Base-by-base conservation (phyloP, 1,140 invertebrate species). In the Chrysopa pallens region DNA sequence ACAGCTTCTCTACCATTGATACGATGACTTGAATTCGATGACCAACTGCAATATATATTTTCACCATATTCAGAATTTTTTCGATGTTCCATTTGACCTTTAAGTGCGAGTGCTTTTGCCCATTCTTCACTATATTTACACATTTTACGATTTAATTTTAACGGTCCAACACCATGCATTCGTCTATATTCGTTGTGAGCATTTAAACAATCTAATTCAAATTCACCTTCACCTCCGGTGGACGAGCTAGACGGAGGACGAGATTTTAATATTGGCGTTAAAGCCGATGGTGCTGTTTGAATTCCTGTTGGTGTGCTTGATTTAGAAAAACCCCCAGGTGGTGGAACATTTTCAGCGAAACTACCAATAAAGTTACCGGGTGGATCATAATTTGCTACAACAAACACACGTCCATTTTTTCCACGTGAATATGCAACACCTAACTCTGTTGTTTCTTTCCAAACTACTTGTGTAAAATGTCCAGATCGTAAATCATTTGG, bases 81-180 rank as follows among this genome's bases (percentile, higher is more conserved):
- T 28, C 84, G 76, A 56, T 92, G 88, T 47, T 81, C 68, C 50
- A 89, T 68, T 40, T 61, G 64, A 33, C 79, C 76, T 44, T 63
- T 75, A 28, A 69, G 64, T 1, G 77, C 78, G 15, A 91, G 55
- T 41, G 73, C 65, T 45, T 81, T 77, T 0, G 85, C 86, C 85
- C 86, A 90, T 56, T 84, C 79, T 61, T 88, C 77, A 50, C 83
- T 72, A 49, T 76, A 76, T 54, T 76, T 77, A 52, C 73, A 74
- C 15, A 84, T 51, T 64, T 84, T 70, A 63, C 78, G 70, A 54
- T 70, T 75, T 17, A 89, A 52, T 58, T 74, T 70, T 40, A 90
- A 53, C 4, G 74, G 69, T 36, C 69, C 69, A 2, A 77, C 77
- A 14, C 73, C 72, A 53, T 90, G 85, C 45, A 71, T 72, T 27